phyloP scores from a whole-genome alignment of 2,888 invertebrate genomes.

The Carterocephalus palaemon region DNA sequence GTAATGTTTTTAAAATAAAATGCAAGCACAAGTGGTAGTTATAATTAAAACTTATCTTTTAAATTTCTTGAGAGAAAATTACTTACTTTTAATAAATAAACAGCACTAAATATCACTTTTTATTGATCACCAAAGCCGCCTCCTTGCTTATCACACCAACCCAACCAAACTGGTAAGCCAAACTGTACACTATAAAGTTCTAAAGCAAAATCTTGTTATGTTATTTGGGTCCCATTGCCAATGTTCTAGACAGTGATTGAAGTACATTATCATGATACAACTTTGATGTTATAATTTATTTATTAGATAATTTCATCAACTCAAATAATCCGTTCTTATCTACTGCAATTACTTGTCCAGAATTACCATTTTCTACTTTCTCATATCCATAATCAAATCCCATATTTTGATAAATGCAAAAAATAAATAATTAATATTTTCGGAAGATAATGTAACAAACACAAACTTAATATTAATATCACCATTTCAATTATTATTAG shows the following conservation, averaged over 20 bases:
- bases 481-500: too few species aligned
- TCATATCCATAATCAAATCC: too few species aligned
- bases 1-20: not conserved
- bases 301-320: too few species aligned
- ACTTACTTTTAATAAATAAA: conserved; percentile 52
- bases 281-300: too few species aligned
- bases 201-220: conserved; percentile 33
- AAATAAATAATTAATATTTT: too few species aligned
- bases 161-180: conserved; percentile 45
- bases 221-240: conserved; percentile 24
- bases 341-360: too few species aligned
- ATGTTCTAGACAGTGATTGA: conserved; percentile 10
- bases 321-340: too few species aligned
- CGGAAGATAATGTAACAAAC: too few species aligned
- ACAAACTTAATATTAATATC: too few species aligned
- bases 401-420: too few species aligned
- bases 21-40: not conserved
- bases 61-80: conserved; percentile 48
- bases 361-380: too few species aligned
- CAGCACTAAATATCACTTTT: conserved; percentile 48
- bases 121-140: conserved; percentile 48
- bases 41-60: not conserved
- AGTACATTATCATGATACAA: too few species aligned
- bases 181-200: conserved; percentile 42
- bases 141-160: conserved; percentile 38